phyloP scores from a whole-genome alignment of 2,888 invertebrate genomes.

The Reticulitermes lucifugus region DNA sequence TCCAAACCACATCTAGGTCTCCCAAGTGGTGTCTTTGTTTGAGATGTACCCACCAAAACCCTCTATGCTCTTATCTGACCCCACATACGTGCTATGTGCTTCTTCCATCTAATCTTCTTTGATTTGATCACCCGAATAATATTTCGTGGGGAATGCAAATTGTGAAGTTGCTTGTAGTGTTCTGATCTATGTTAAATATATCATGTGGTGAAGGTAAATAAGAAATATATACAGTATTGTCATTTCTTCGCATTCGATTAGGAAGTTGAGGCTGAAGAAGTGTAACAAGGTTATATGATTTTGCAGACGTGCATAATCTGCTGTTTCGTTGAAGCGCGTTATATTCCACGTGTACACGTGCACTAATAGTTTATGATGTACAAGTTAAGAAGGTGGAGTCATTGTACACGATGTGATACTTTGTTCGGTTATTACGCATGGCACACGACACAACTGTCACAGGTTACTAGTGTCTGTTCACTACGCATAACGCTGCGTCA shows the following conservation, averaged over 20 bases:
- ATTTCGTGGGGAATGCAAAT: background rate
- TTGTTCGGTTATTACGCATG: constrained; percentile 27
- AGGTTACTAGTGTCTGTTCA: background rate
- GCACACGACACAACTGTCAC: constrained; percentile 5
- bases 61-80: background rate
- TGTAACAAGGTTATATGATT: too few relatives aligned
- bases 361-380: background rate
- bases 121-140: background rate
- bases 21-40: background rate
- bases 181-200: too few relatives aligned
- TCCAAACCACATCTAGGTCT: background rate
- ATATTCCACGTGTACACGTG: background rate
- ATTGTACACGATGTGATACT: constrained; percentile 6
- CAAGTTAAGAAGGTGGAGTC: constrained; percentile 6
- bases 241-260: too few relatives aligned
- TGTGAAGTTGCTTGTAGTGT: background rate
- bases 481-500: too few relatives aligned
- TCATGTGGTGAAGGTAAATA: too few relatives aligned
- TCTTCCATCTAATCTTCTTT: background rate
- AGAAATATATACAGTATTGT: too few relatives aligned
- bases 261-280: too few relatives aligned
- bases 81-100: background rate
- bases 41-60: background rate
- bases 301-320: too few relatives aligned
- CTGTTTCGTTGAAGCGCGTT: background rate